These are phyloP conservation scores for Hartigia nigra DNA, from an alignment of 2,888 invertebrate genomes.

Conservation along the genomic window DNA sequence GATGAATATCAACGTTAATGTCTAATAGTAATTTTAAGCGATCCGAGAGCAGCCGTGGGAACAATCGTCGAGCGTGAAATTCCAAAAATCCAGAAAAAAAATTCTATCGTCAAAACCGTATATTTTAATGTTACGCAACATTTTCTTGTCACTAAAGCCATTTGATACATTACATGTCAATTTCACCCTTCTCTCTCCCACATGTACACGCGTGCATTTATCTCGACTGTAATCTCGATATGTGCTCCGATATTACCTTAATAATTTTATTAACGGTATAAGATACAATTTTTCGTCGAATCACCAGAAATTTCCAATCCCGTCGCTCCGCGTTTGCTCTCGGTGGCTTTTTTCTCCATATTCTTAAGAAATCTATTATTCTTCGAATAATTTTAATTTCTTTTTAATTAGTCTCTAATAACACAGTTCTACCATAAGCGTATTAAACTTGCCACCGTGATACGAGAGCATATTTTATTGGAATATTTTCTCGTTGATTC, in stretches of 20 bases:
- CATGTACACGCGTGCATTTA: too few species aligned
- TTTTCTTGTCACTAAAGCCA: too few species aligned
- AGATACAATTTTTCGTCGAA: background rate
- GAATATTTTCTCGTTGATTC: background rate
- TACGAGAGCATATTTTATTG: background rate
- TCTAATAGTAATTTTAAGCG: background rate
- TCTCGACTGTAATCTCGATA: too few species aligned
- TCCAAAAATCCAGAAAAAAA: background rate
- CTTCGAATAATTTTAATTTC: background rate
- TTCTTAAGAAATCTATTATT: background rate
- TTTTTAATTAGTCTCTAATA: constrained; percentile 13
- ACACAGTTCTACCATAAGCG: constrained; percentile 25
- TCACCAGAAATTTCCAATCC: background rate
- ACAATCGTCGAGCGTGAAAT: background rate
- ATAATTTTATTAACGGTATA: too few species aligned
- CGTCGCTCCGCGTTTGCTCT: background rate
- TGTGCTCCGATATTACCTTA: too few species aligned
- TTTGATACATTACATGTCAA: too few species aligned
- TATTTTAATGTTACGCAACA: too few species aligned
- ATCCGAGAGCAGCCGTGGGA: background rate
- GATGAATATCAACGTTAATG: background rate
- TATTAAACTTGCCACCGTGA: constrained; percentile 13
- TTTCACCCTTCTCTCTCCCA: too few species aligned
- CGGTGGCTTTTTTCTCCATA: too few species aligned
- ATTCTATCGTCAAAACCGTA: background rate